Percentiles rank a stretch among this genome's conserved stretches.
These are phyloP conservation scores for Anoplopoma fimbria DNA, from an alignment of 2,113 vertebrate genomes.

Conservation along the genomic window DNA sequence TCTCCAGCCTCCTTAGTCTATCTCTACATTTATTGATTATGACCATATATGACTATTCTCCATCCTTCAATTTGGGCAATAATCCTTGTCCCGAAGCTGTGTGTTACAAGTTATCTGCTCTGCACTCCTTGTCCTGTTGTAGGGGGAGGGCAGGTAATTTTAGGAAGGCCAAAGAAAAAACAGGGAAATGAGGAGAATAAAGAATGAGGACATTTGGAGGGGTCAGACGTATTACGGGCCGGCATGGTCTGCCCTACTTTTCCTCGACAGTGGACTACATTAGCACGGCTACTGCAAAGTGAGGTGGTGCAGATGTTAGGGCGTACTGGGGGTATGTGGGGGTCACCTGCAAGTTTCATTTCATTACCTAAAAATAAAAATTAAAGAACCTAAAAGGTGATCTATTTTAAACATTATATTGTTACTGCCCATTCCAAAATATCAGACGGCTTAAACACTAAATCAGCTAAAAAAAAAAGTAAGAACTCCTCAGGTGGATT, in stretches of 20 bases:
- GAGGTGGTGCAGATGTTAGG: neutral
- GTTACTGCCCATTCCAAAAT: neutral
- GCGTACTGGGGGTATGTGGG: constrained; percentile 1
- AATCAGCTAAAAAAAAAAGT: constrained; percentile 2
- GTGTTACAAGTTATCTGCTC: constrained; percentile 56
- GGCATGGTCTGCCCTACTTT: constrained; percentile 57
- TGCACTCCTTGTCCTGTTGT: constrained; percentile 45
- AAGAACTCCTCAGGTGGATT: constrained; percentile 6
- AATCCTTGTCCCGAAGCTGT: constrained; percentile 55
- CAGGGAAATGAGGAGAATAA: constrained; percentile 53
- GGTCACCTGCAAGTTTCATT: constrained; percentile 21
- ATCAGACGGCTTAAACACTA: constrained; percentile 7
- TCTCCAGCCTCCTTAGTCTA: constrained; percentile 72
- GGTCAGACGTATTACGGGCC: constrained; percentile 51
- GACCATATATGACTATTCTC: constrained; percentile 64
- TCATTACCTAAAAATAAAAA: neutral
- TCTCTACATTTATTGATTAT: constrained; percentile 77
- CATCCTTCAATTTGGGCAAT: constrained; percentile 71
- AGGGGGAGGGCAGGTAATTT: constrained; percentile 34
- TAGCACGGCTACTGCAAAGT: constrained; percentile 27
- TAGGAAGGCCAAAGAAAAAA: constrained; percentile 14
- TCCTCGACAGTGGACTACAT: constrained; percentile 46
- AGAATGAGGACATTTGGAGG: constrained; percentile 61
- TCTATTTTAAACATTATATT: neutral
- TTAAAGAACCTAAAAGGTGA: neutral